Conservation (phyloP, 53 echinoderm and acorn worm genomes). For the Stichopus horrens region DNA sequence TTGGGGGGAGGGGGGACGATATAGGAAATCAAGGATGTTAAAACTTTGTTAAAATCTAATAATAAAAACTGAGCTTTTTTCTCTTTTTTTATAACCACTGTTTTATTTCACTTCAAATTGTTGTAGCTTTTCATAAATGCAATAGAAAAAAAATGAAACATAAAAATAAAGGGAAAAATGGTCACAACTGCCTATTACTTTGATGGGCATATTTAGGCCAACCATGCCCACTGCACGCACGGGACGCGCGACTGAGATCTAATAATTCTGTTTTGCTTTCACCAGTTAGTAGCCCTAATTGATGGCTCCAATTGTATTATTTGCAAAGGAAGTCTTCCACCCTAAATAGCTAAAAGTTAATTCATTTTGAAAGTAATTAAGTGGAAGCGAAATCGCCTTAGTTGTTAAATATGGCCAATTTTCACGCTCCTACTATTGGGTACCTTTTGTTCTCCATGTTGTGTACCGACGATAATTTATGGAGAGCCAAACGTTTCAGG, state of each 20-base stretch:
- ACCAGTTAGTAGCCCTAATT: conserved; percentile 20
- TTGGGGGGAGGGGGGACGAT: no score
- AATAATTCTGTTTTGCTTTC: conserved; percentile 28
- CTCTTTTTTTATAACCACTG: no score
- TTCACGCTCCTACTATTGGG: not conserved
- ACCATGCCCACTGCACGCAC: conserved; percentile 31
- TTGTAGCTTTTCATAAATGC: no score
- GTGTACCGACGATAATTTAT: not conserved
- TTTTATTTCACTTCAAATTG: no score
- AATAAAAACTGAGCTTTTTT: no score
- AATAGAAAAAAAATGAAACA: not conserved
- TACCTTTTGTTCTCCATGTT: not conserved
- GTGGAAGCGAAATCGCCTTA: conserved; percentile 16
- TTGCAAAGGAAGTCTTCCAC: not conserved
- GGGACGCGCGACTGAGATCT: conserved; percentile 10
- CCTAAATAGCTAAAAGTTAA: conserved; percentile 13
- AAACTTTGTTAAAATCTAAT: no score
- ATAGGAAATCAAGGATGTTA: no score
- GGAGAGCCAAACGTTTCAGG: no score
- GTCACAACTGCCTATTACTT: conserved; percentile 16
- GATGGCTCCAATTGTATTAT: conserved; percentile 4
- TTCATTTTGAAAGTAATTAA: conserved; percentile 31
- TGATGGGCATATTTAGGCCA: conserved; percentile 41
- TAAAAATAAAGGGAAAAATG: conserved; percentile 3
- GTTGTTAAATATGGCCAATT: not conserved